phyloP scores from a whole-genome alignment of 2,113 vertebrate genomes.

The Amia ocellicauda region DNA sequence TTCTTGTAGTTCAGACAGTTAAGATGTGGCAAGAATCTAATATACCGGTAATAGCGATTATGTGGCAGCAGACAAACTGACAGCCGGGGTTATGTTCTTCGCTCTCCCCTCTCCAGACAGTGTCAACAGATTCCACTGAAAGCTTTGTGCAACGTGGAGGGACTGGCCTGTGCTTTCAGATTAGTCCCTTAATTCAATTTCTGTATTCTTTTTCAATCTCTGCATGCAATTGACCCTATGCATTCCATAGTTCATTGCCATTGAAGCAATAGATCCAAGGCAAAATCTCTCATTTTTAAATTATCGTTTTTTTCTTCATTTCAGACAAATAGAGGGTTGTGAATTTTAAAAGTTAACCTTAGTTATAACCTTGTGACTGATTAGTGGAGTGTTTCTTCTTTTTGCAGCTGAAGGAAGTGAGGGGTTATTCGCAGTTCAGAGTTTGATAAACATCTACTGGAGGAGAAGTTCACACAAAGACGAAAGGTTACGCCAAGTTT shows the following conservation, averaged over 20 bases:
- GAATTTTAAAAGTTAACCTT: constrained; percentile 60
- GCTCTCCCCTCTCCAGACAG: too few relatives aligned
- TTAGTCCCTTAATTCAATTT: constrained; percentile 14
- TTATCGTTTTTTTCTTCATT: constrained; percentile 10
- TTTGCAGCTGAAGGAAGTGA: constrained; percentile 54
- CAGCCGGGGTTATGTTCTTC: too few relatives aligned
- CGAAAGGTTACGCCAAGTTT: constrained; percentile 66
- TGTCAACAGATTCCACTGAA: too few relatives aligned
- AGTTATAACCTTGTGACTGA: constrained; percentile 53
- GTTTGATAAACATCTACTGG: constrained; percentile 69
- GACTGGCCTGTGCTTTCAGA: background rate
- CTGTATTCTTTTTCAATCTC: constrained; percentile 26
- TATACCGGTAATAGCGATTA: too few relatives aligned
- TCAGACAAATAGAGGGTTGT: constrained; percentile 63
- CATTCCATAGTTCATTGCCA: constrained; percentile 39
- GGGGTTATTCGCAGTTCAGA: constrained; percentile 64
- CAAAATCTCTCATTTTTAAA: constrained; percentile 7
- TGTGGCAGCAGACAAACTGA: too few relatives aligned
- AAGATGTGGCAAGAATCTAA: too few relatives aligned
- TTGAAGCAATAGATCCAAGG: constrained; percentile 54
- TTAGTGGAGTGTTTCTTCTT: constrained; percentile 48
- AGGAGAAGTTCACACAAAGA: constrained; percentile 61
- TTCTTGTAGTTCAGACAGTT: too few relatives aligned
- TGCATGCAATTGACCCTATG: constrained; percentile 24
- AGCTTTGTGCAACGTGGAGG: background rate